Evolutionary conservation across 1,140 invertebrate genomes (phyloP).

Genomic region (Goniozus legneri): DNA sequence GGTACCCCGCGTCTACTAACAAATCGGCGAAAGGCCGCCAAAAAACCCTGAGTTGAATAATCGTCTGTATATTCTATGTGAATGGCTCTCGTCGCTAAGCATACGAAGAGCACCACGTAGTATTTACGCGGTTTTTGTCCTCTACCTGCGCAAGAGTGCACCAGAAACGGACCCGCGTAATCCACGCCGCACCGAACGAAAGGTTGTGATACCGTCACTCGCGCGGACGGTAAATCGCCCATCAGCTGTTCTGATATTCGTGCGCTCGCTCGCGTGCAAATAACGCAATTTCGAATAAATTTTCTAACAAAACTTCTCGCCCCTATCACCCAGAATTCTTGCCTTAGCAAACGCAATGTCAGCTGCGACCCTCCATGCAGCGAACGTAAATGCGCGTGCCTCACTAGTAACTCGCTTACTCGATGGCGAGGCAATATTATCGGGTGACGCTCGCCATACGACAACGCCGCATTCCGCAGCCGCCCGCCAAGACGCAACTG

Average conservation of each 20-base stretch:
- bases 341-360: conserved; percentile 8
- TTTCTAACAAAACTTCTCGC: conserved; percentile 13
- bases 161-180: conserved; percentile 40
- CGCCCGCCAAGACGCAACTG: conserved; percentile 45
- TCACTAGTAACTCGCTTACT: conserved; percentile 36
- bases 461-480: conserved; percentile 27
- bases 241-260: conserved; percentile 22
- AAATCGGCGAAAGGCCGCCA: conserved; percentile 8
- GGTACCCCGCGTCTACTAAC: conserved; percentile 10
- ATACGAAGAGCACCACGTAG: conserved; percentile 26
- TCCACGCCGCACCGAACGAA: conserved; percentile 42
- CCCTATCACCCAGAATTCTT: conserved; percentile 13
- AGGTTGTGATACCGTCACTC: conserved; percentile 22
- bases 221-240: conserved; percentile 26
- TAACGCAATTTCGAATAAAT: conserved; percentile 25
- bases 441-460: conserved; percentile 41
- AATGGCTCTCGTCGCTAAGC: conserved; percentile 18
- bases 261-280: conserved; percentile 23
- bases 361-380: conserved; percentile 26
- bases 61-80: conserved; percentile 21
- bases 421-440: conserved; percentile 37
- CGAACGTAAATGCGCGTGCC: conserved; percentile 21
- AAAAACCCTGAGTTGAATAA: conserved; percentile 14
- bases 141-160: conserved; percentile 16
- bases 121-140: conserved; percentile 21